phyloP scores from a whole-genome alignment of 2,888 invertebrate species.

The Drosophila ochracea region DNA sequence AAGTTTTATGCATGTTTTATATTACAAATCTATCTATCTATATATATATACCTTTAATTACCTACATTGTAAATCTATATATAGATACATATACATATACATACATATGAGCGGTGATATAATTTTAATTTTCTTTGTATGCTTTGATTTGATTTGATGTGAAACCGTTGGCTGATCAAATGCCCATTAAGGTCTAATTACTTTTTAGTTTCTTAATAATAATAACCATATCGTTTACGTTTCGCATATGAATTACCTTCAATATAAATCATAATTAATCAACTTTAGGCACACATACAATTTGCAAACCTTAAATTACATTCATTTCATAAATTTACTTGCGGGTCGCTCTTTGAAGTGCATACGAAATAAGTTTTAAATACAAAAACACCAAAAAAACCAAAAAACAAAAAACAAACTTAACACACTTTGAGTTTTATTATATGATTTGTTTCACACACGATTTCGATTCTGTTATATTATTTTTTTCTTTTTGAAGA shows the following conservation, averaged over 20 bases:
- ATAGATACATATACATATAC: slow-evolving; percentile 29
- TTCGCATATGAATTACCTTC: slow-evolving; percentile 71
- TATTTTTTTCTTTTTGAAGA: slow-evolving; percentile 16
- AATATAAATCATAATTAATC: slow-evolving; percentile 71
- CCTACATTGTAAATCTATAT: slow-evolving; percentile 31
- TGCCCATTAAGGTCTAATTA: slow-evolving; percentile 19
- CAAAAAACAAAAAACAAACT: slow-evolving; percentile 48
- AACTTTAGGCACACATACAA: slow-evolving; percentile 49
- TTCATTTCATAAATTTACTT: slow-evolving; percentile 59
- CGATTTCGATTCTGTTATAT: neutral
- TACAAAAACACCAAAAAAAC: slow-evolving; percentile 56
- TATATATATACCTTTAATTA: slow-evolving; percentile 31
- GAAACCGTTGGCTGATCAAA: slow-evolving; percentile 31
- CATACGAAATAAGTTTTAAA: slow-evolving; percentile 63
- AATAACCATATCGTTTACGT: slow-evolving; percentile 36
- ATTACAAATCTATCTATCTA: slow-evolving; percentile 3
- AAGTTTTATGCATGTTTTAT: slow-evolving; percentile 30
- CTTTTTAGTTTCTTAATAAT: slow-evolving; percentile 53
- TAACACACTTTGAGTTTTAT: slow-evolving; percentile 76
- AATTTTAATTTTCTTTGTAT: slow-evolving; percentile 79
- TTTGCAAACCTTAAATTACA: slow-evolving; percentile 43
- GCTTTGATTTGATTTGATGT: slow-evolving; percentile 49
- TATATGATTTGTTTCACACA: slow-evolving; percentile 32
- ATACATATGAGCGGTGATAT: slow-evolving; percentile 77
- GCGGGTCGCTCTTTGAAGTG: slow-evolving; percentile 58